These are phyloP conservation scores for Calonectris borealis DNA, from an alignment of 2,113 vertebrate genomes.

Conservation along the genomic window DNA sequence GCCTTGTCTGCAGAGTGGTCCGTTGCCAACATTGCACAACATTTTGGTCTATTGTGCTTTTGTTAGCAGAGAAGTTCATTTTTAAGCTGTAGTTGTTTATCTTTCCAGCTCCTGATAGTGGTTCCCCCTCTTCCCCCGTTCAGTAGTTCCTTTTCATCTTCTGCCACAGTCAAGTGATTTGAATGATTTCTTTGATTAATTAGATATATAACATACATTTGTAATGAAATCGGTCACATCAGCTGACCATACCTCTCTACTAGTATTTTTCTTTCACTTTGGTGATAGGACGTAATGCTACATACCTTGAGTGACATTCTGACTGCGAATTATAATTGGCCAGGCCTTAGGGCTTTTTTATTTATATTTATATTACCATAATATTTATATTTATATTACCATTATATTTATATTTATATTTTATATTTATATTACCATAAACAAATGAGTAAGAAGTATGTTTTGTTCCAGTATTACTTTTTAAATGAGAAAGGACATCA, in stretches of 20 bases:
- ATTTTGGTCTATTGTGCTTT: rapidly evolving
- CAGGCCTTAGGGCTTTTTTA: neutral
- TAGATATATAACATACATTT: neutral
- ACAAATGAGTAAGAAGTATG: neutral
- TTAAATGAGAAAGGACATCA: neutral
- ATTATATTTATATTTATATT: too few species aligned
- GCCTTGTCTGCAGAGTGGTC: neutral
- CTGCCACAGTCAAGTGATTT: neutral
- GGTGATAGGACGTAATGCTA: neutral
- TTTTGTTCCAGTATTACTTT: neutral
- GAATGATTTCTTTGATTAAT: neutral
- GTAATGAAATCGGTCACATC: neutral
- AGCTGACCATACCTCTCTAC: neutral
- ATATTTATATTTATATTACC: too few species aligned
- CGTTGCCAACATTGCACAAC: neutral
- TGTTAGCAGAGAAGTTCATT: neutral
- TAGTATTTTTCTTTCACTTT: neutral
- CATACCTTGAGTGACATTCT: neutral
- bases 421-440: too few species aligned
- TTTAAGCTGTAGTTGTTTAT: neutral
- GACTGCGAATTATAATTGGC: neutral
- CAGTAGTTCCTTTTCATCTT: neutral
- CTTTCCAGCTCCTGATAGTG: neutral
- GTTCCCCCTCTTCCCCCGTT: neutral
- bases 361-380: too few species aligned